Evolutionary conservation across 1,140 invertebrate species (phyloP).

Genomic region (Lordiphosa mommai): DNA sequence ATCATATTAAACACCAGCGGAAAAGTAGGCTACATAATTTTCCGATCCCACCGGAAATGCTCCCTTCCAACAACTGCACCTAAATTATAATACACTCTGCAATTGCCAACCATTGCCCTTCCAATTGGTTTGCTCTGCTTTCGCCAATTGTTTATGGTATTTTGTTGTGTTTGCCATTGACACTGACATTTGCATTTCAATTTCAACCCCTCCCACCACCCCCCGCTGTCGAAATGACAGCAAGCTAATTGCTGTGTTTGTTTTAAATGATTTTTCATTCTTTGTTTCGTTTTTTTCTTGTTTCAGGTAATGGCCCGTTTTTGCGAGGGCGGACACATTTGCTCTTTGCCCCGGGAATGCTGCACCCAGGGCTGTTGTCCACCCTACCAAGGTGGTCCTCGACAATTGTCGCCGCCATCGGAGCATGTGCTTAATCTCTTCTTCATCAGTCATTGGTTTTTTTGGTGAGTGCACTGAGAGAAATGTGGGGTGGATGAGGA

Average conservation of each 20-base stretch:
- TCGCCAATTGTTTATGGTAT: constrained; percentile 13
- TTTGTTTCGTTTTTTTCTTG: constrained; percentile 2
- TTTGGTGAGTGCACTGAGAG: constrained; percentile 64
- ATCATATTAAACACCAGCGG: no score
- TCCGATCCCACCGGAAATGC: no score
- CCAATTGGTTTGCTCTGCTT: neutral
- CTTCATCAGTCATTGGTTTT: constrained; percentile 82
- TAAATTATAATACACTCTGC: no score
- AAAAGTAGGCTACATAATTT: no score
- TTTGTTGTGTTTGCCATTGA: constrained; percentile 20
- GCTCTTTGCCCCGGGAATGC: constrained; percentile 86
- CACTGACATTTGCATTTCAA: constrained; percentile 37
- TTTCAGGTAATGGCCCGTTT: constrained; percentile 69
- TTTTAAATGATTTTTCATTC: neutral
- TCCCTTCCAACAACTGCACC: no score
- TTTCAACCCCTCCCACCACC: neutral
- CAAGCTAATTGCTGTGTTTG: constrained; percentile 10
- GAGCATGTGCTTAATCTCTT: constrained; percentile 80
- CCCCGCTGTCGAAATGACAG: neutral
- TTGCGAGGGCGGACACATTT: constrained; percentile 82
- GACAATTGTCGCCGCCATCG: constrained; percentile 79
- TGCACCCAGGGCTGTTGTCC: constrained; percentile 88
- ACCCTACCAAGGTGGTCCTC: constrained; percentile 80
- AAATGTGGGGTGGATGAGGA: no score
- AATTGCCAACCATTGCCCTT: no score